A percentile compares a stretch with the other conserved stretches of the same genome.
phyloP scores from a whole-genome alignment of 2,888 invertebrate genomes.

The Tinea semifulvella region DNA sequence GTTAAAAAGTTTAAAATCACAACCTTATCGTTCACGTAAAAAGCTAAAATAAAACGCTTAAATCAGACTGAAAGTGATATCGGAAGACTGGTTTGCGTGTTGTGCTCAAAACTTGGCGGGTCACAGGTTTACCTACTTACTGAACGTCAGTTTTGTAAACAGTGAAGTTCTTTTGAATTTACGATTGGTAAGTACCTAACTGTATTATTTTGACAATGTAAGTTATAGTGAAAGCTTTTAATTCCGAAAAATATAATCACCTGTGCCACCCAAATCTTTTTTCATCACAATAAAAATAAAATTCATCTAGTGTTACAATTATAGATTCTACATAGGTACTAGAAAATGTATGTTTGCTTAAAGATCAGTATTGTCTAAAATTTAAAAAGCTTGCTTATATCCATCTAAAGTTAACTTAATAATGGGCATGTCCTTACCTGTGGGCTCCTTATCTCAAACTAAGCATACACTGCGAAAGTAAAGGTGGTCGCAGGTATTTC shows the following conservation, averaged over 20 bases:
- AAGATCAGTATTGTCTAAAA: no score
- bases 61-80: constrained; percentile 11
- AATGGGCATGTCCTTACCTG: no score
- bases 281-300: no score
- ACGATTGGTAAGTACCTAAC: constrained; percentile 2
- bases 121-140: constrained; percentile 8
- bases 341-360: no score
- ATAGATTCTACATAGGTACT: no score
- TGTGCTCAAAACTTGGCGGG: constrained; percentile 3
- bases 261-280: no score
- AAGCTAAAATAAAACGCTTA: constrained; percentile 5
- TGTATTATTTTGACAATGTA: neutral
- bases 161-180: neutral
- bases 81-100: constrained; percentile 11
- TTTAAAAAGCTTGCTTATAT: no score
- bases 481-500: constrained; percentile 15
- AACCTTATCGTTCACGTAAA: constrained; percentile 8
- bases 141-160: neutral
- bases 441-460: neutral
- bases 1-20: neutral
- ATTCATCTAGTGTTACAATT: no score
- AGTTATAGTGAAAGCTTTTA: no score
- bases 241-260: no score
- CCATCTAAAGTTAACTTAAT: no score
- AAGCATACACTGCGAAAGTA: constrained; percentile 4